Conservation (phyloP, 2,113 vertebrate genomes). For the Coracopsis vasa region DNA sequence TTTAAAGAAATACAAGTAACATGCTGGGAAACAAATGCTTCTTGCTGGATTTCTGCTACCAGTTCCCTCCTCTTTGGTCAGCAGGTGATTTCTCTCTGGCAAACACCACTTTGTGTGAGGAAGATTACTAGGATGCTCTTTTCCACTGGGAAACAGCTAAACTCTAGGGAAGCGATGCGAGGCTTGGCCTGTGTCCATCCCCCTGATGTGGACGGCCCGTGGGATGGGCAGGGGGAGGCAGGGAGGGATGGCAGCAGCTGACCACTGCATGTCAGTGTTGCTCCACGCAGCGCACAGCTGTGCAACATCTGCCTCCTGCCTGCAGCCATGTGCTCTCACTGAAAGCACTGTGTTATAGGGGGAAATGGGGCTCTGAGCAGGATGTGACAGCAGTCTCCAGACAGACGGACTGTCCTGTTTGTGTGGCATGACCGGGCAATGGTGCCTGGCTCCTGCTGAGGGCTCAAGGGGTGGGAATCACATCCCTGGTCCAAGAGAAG, state of each 20-base stretch:
- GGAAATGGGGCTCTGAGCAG: rapidly evolving
- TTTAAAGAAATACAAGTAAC: neutral
- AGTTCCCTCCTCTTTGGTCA: neutral
- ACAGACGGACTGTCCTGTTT: neutral
- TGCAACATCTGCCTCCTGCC: neutral
- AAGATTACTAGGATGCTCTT: neutral
- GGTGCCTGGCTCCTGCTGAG: neutral
- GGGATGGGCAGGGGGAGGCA: neutral
- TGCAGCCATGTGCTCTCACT: neutral
- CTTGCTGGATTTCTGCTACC: neutral
- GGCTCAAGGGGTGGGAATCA: neutral
- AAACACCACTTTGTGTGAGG: neutral
- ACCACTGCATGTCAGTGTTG: constrained; percentile 50
- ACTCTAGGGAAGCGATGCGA: neutral
- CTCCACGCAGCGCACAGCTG: constrained; percentile 3
- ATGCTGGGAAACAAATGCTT: neutral
- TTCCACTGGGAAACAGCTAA: neutral
- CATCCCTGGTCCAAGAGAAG: rapidly evolving
- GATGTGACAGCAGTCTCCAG: neutral
- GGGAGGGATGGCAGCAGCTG: neutral
- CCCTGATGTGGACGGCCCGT: neutral
- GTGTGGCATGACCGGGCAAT: rapidly evolving
- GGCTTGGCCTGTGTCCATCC: neutral
- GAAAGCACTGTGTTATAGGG: rapidly evolving
- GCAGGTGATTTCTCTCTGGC: neutral